Percentiles rank a stretch among this genome's conserved stretches.
phyloP scores from a whole-genome alignment of 1,140 invertebrate species.

The Calycopis cecrops region DNA sequence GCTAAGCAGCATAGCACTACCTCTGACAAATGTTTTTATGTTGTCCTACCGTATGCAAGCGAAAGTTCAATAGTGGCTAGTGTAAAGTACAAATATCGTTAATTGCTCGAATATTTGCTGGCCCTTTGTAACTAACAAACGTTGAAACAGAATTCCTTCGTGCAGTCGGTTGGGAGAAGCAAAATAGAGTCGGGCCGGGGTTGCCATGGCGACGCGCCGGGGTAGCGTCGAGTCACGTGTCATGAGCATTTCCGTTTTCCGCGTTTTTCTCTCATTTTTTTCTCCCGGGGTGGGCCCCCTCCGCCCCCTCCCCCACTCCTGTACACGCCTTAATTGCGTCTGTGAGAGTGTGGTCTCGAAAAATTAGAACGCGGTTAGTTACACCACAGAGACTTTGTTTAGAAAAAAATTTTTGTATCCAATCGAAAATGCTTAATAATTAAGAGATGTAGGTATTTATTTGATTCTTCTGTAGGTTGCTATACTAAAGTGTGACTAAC shows the following conservation, averaged over 20 bases:
- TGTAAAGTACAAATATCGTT: too few species aligned
- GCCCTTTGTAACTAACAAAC: too few species aligned
- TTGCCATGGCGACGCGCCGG: slow-evolving; percentile 62
- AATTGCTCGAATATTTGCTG: too few species aligned
- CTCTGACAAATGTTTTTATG: too few species aligned
- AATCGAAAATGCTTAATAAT: too few species aligned
- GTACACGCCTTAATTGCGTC: slow-evolving; percentile 71
- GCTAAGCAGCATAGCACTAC: too few species aligned
- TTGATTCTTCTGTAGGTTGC: too few species aligned
- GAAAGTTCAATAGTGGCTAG: too few species aligned
- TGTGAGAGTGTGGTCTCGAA: slow-evolving; percentile 71
- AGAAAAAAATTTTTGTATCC: too few species aligned
- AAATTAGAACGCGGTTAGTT: slow-evolving; percentile 63
- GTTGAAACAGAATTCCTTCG: background rate
- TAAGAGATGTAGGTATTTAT: too few species aligned
- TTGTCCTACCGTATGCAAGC: too few species aligned
- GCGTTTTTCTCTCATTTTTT: slow-evolving; percentile 69
- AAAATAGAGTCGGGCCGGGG: slow-evolving; percentile 30
- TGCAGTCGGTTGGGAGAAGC: background rate
- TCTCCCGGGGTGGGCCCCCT: slow-evolving; percentile 27
- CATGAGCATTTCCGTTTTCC: slow-evolving; percentile 59
- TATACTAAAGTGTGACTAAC: too few species aligned
- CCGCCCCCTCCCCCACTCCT: slow-evolving; percentile 36
- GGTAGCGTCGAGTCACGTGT: slow-evolving; percentile 70
- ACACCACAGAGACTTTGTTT: slow-evolving; percentile 33